Base-by-base conservation (phyloP, 2,797 vertebrate species). In the Hypotaenidia okinawae region DNA sequence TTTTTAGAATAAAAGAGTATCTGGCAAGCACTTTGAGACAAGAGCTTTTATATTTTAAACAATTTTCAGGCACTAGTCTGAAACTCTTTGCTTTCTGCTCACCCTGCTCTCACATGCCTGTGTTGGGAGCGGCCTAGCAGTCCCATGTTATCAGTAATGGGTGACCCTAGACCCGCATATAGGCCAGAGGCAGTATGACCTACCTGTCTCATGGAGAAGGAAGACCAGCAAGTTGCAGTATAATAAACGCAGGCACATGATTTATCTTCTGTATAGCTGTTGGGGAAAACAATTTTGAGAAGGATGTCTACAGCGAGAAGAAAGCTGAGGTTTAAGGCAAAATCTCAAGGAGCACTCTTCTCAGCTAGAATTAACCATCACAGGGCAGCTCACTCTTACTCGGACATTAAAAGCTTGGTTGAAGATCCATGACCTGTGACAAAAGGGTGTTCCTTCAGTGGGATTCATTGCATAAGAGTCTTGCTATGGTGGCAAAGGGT, bases 151-250 rank as follows among this genome's bases (percentile, higher is more conserved):
- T 18, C 43, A 63, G n/a, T 5, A 6, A 22, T 10, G 12, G 5
- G 27, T 47, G 35, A 72, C 25, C 30, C 70, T 7, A 37, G 30
- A n/a, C 0, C 1, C 16, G 4, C 8, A 10, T 33, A 1, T 7
- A 15, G 9, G 74, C 39, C 69, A 73, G 51, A 27, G 15, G 5
- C 32, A 79, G 35, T 14, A 16, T 3, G 30, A 35, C 13, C 14
- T 8, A 11, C 2, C 2, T 6, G 5, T 41, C 22, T 9, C 11
- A 2, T 2, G 22, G 11, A 75, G 21, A 21, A 63, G 35, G 59
- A 78, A 78, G 54, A 5, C 13, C 62, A 35, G 11, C 43, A 25
- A 64, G 22, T 61, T 41, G 68, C 22, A 39, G 6, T 16, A 4
- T 28, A 89, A 43, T 15, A 43, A 72, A 72, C 3, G 22, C 9